phyloP scores from a whole-genome alignment of 2,113 vertebrate genomes.

The Lepidiolamprologus cunningtoni region DNA sequence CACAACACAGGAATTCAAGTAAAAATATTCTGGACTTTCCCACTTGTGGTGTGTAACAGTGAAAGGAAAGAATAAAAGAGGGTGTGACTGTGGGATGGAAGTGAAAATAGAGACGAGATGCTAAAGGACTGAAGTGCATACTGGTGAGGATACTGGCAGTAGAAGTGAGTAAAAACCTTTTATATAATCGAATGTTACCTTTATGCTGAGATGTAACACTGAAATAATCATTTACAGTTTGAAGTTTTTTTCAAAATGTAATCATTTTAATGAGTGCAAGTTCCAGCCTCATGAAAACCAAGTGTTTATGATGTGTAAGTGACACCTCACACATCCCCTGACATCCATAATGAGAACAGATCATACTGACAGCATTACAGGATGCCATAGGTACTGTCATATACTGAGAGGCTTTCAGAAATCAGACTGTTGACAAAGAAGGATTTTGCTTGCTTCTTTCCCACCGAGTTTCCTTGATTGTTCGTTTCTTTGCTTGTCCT shows the following conservation, averaged over 20 bases:
- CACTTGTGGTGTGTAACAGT: not conserved
- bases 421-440: not conserved
- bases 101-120: not conserved
- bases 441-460: slow-evolving; percentile 13
- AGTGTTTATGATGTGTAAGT: not conserved
- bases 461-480: slow-evolving; percentile 12
- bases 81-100: not conserved
- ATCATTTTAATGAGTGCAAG: not conserved
- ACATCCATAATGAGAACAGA: slow-evolving; percentile 10
- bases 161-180: slow-evolving; percentile 24
- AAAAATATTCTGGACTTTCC: not conserved
- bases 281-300: not conserved
- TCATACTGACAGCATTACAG: not conserved
- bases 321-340: not conserved
- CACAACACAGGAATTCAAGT: not conserved
- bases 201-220: not conserved
- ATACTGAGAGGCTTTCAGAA: not conserved
- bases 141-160: not conserved
- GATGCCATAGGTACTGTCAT: not conserved
- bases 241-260: not conserved
- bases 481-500: not conserved
- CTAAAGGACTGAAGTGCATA: not conserved
- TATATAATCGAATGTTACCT: not conserved
- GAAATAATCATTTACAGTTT: not conserved
- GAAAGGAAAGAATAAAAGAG: not conserved